phyloP scores from a whole-genome alignment of 2,888 invertebrate genomes.

The Aquatica leii region DNA sequence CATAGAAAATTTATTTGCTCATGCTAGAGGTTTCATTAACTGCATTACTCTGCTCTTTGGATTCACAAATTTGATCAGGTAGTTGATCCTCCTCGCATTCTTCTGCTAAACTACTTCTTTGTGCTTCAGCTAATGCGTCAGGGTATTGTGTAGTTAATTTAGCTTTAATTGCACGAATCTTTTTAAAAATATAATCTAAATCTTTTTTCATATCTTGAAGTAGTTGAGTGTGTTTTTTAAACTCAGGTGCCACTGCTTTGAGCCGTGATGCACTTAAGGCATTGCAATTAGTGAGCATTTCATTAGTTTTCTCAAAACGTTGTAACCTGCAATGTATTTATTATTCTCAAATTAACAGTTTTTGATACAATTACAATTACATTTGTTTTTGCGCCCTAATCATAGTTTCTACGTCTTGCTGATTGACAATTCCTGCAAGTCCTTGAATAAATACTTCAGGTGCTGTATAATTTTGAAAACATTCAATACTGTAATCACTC shows the following conservation, averaged over 20 bases:
- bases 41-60: background rate
- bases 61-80: background rate
- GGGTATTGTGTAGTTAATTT: constrained; percentile 77
- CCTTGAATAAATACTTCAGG: constrained; percentile 94
- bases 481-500: constrained; percentile 81
- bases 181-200: constrained; percentile 91
- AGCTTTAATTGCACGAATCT: constrained; percentile 83
- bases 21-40: background rate
- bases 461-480: constrained; percentile 89
- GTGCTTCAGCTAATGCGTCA: constrained; percentile 70
- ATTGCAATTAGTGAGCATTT: constrained; percentile 98
- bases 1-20: background rate
- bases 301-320: constrained; percentile 98
- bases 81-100: constrained; percentile 56
- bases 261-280: constrained; percentile 89
- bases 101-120: constrained; percentile 56
- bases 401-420: constrained; percentile 88
- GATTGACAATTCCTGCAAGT: constrained; percentile 89
- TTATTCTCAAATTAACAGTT: background rate
- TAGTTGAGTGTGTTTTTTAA: constrained; percentile 88
- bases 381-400: constrained; percentile 93
- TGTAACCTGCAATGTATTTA: constrained; percentile 73
- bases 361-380: constrained; percentile 63
- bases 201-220: constrained; percentile 94
- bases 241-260: constrained; percentile 86